Evolutionary conservation across 2,797 vertebrate genomes (phyloP).

Genomic region (Pangasius krempfi): DNA sequence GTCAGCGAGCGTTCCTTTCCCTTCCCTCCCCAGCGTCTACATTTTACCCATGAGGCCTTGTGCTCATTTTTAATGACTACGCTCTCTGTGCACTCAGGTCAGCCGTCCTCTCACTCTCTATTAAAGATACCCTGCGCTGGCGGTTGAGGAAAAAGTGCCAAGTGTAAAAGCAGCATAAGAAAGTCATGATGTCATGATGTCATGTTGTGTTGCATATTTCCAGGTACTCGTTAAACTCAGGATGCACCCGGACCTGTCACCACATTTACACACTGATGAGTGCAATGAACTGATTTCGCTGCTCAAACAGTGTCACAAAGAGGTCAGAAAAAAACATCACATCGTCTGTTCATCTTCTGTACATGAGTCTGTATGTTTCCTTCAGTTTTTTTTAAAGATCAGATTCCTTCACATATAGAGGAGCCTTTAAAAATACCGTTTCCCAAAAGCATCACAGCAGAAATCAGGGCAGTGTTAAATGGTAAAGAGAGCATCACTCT

Average conservation of each 20-base stretch:
- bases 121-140: background rate
- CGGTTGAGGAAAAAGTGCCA: background rate
- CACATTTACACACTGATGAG: conserved; percentile 92
- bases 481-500: background rate
- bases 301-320: conserved; percentile 87
- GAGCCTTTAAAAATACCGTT: background rate
- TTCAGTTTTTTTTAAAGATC: background rate
- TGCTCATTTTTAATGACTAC: too few relatives aligned
- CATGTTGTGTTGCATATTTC: conserved; percentile 48
- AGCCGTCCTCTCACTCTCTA: background rate
- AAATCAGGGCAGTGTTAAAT: background rate
- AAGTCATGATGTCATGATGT: background rate
- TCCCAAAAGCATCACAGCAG: background rate
- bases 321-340: conserved; percentile 75
- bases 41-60: too few relatives aligned
- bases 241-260: conserved; percentile 94
- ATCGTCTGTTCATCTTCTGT: background rate
- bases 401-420: too few relatives aligned
- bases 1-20: too few relatives aligned
- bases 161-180: background rate
- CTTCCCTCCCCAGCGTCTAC: too few relatives aligned
- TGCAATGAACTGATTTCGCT: conserved; percentile 87
- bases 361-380: background rate
- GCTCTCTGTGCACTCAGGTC: too few relatives aligned
- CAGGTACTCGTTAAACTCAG: conserved; percentile 70